Evolutionary conservation across 1,140 invertebrate genomes (phyloP).

Genomic region (Trichonephila clavata): DNA sequence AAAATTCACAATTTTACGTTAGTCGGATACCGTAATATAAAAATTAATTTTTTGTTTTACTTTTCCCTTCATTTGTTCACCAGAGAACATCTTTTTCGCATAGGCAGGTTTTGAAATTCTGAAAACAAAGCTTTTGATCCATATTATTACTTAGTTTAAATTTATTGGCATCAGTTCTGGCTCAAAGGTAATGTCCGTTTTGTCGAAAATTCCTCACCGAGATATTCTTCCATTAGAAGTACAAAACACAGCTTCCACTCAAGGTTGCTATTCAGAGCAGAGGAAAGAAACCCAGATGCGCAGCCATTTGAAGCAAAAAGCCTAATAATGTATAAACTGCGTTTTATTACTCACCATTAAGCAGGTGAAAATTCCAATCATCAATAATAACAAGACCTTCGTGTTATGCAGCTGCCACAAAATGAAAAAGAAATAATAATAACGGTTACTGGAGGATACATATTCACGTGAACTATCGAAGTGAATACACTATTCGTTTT

Average conservation of each 20-base stretch:
- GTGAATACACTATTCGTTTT: too few species aligned
- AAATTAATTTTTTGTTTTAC: too few species aligned
- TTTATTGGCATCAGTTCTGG: not conserved
- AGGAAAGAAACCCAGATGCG: not conserved
- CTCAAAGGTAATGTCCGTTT: not conserved
- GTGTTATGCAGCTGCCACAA: not conserved
- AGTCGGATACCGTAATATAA: too few species aligned
- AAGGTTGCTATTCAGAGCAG: not conserved
- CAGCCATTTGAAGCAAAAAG: not conserved
- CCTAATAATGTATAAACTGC: not conserved
- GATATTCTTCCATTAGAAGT: not conserved
- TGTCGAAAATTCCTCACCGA: not conserved
- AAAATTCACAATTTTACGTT: too few species aligned
- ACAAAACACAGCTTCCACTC: not conserved
- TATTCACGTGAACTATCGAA: too few species aligned
- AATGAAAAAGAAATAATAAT: too few species aligned
- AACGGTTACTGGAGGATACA: too few species aligned
- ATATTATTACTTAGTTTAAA: too few species aligned
- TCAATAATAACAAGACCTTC: not conserved
- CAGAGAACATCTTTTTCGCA: too few species aligned
- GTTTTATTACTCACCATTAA: not conserved
- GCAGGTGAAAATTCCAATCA: not conserved
- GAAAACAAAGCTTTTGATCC: too few species aligned
- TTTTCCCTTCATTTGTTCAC: too few species aligned
- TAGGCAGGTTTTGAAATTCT: too few species aligned